Conservation (phyloP, 2,113 vertebrate genomes). For the Erythrolamprus reginae region DNA sequence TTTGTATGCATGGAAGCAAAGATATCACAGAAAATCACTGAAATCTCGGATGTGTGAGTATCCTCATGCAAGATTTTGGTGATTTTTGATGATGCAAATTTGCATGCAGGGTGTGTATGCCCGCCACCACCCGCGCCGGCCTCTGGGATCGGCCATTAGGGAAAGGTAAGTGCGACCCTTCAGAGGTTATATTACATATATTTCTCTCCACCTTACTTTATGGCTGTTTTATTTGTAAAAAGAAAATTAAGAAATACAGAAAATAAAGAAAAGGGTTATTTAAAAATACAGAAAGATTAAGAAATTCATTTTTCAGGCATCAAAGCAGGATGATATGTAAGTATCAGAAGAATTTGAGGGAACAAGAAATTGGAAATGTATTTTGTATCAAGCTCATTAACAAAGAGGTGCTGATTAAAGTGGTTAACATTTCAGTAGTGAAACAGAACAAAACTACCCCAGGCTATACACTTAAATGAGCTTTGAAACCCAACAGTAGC, state of each 20-base stretch:
- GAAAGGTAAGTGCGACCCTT: no score
- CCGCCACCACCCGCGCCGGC: no score
- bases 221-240: background rate
- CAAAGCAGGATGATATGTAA: background rate
- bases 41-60: no score
- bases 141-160: no score
- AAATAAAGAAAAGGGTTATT: background rate
- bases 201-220: background rate
- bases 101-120: no score
- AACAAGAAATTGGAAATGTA: background rate
- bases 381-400: background rate
- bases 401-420: background rate
- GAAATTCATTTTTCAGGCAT: background rate
- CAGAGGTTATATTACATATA: background rate
- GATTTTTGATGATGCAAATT: no score
- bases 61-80: no score
- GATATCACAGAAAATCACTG: no score
- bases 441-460: background rate
- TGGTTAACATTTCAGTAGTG: background rate
- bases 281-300: background rate
- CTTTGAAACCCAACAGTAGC: background rate
- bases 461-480: background rate
- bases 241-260: background rate
- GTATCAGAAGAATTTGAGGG: background rate
- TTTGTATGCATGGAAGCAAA: no score